These are phyloP conservation scores for Hesperia comma DNA, from an alignment of 2,888 invertebrate genomes.

Conservation along the genomic window DNA sequence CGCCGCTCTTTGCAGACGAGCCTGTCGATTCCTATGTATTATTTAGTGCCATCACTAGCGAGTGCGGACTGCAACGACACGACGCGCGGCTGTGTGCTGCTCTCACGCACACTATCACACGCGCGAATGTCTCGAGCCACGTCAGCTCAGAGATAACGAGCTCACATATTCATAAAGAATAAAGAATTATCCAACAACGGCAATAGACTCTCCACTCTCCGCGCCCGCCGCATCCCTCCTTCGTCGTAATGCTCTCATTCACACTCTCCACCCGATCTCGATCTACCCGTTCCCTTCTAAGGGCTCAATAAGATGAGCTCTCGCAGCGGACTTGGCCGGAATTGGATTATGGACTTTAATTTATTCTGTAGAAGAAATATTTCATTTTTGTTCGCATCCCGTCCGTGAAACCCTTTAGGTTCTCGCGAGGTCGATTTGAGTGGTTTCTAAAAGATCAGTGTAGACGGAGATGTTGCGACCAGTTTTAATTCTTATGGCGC, in stretches of 20 bases:
- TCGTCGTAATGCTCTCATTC: slow-evolving; percentile 80
- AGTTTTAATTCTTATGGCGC: slow-evolving; percentile 81
- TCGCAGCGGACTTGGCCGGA: slow-evolving; percentile 58
- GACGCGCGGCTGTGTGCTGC: slow-evolving; percentile 48
- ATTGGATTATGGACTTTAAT: slow-evolving; percentile 83
- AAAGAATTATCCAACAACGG: slow-evolving; percentile 78
- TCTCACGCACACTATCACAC: slow-evolving; percentile 58
- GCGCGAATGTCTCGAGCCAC: slow-evolving; percentile 62
- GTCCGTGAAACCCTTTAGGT: slow-evolving; percentile 80
- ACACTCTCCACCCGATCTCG: slow-evolving; percentile 78
- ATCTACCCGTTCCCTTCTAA: slow-evolving; percentile 81
- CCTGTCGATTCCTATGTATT: slow-evolving; percentile 82
- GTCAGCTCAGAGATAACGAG: slow-evolving; percentile 78
- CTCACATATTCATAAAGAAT: slow-evolving; percentile 84
- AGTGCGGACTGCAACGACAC: slow-evolving; percentile 52
- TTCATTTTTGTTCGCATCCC: slow-evolving; percentile 72
- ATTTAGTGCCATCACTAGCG: slow-evolving; percentile 76
- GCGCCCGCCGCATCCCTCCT: slow-evolving; percentile 58
- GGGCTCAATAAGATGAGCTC: slow-evolving; percentile 66
- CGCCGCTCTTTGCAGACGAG: slow-evolving; percentile 79
- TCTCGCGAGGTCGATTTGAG: slow-evolving; percentile 60
- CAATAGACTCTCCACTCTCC: slow-evolving; percentile 62
- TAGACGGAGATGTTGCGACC: slow-evolving; percentile 69
- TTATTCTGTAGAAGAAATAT: slow-evolving; percentile 81
- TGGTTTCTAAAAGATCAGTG: slow-evolving; percentile 77